phyloP scores from a whole-genome alignment of 2,888 invertebrate species.

The Hymenopus coronatus region DNA sequence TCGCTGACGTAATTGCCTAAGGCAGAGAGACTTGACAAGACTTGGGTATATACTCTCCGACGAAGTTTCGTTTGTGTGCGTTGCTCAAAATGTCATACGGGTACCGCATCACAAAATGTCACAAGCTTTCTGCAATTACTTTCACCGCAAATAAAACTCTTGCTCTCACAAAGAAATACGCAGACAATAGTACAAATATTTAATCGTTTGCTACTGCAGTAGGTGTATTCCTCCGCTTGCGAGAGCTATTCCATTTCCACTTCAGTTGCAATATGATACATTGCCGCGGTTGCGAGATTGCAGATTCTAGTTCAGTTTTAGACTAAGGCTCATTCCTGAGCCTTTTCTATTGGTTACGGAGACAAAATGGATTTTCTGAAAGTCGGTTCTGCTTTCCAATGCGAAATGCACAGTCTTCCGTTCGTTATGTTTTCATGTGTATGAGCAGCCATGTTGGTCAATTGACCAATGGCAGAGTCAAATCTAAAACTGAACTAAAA shows the following conservation, averaged over 20 bases:
- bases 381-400: no score
- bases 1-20: not conserved
- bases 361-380: no score
- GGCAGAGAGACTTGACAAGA: not conserved
- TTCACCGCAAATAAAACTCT: not conserved
- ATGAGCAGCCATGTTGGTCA: no score
- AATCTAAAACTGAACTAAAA: no score
- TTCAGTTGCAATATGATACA: no score
- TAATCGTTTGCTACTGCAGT: not conserved
- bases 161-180: not conserved
- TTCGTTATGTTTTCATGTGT: no score
- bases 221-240: not conserved
- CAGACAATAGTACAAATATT: not conserved
- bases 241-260: not conserved
- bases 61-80: not conserved
- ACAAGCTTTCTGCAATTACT: not conserved
- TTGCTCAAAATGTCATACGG: not conserved
- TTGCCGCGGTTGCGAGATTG: no score
- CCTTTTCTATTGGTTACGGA: no score
- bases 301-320: no score
- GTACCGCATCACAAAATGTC: not conserved
- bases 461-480: no score
- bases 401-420: no score
- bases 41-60: not conserved
- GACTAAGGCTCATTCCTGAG: no score